These are phyloP conservation scores for Bombus waltoni DNA, from an alignment of 1,140 invertebrate species.

Conservation along the genomic window DNA sequence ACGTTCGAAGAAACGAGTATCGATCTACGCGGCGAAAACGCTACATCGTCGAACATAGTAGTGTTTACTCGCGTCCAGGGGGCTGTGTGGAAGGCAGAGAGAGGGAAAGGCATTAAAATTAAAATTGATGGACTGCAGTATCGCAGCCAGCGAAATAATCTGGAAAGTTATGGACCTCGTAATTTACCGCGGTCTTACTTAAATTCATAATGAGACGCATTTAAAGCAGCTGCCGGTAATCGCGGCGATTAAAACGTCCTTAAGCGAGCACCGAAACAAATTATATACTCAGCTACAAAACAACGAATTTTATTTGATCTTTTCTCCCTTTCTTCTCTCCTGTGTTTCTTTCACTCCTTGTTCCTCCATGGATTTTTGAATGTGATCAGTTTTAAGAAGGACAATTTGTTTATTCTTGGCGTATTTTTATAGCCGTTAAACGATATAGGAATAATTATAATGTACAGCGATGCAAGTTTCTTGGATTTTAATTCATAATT, in stretches of 20 bases:
- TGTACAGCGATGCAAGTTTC: too few relatives aligned
- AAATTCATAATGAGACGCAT: slow-evolving; percentile 72
- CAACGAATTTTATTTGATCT: slow-evolving; percentile 11
- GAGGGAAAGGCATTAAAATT: slow-evolving; percentile 62
- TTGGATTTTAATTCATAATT: too few relatives aligned
- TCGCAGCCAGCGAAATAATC: slow-evolving; percentile 62
- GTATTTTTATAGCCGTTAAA: neutral
- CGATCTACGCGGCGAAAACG: neutral
- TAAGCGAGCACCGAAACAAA: slow-evolving; percentile 60
- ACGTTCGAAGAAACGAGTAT: slow-evolving; percentile 18
- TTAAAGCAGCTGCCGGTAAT: slow-evolving; percentile 77
- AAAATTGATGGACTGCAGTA: slow-evolving; percentile 67
- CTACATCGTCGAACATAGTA: slow-evolving; percentile 10
- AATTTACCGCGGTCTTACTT: slow-evolving; percentile 68
- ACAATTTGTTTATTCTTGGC: neutral
- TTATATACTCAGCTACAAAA: slow-evolving; percentile 40
- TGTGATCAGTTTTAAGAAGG: neutral
- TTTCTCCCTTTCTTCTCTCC: neutral
- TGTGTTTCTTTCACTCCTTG: too few relatives aligned
- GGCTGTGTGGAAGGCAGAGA: neutral
- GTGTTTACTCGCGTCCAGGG: neutral
- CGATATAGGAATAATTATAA: neutral
- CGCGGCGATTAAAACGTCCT: slow-evolving; percentile 73
- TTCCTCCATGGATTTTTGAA: neutral
- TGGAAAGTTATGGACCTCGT: slow-evolving; percentile 69